A percentile compares a stretch with the other conserved stretches of the same genome.
Evolutionary conservation across 2,797 vertebrate genomes (phyloP).

Genomic region (Bufotes viridis): DNA sequence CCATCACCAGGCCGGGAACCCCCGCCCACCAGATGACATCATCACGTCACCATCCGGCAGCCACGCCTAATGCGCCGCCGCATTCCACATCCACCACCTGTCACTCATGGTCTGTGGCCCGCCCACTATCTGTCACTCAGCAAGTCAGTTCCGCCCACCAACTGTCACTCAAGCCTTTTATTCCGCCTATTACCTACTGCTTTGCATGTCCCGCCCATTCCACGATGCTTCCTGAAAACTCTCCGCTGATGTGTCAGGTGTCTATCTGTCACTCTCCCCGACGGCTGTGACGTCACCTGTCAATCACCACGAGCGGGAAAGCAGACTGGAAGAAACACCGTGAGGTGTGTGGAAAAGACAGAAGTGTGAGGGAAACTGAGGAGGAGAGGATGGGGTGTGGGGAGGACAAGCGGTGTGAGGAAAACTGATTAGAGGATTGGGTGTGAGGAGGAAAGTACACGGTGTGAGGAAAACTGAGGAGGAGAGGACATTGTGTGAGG

Average conservation of each 20-base stretch:
- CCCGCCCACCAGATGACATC: constrained; percentile 39
- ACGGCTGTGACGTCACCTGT: neutral
- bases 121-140: neutral
- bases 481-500: neutral
- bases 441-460: neutral
- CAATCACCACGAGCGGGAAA: neutral
- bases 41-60: neutral
- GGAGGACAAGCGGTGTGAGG: neutral
- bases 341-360: neutral
- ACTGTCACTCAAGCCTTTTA: neutral
- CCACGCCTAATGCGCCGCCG: constrained; percentile 3
- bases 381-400: neutral
- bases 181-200: too few species aligned
- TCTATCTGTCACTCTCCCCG: too few species aligned
- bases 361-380: neutral
- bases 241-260: neutral
- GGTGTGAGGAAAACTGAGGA: neutral
- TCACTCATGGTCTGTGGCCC: neutral
- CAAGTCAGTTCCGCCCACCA: neutral
- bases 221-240: neutral
- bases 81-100: neutral
- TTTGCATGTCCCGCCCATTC: too few species aligned
- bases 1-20: constrained; percentile 44
- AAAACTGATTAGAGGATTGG: neutral
- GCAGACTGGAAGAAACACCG: neutral